Conservation (phyloP, 2,113 vertebrate species). For the Polypterus senegalus region DNA sequence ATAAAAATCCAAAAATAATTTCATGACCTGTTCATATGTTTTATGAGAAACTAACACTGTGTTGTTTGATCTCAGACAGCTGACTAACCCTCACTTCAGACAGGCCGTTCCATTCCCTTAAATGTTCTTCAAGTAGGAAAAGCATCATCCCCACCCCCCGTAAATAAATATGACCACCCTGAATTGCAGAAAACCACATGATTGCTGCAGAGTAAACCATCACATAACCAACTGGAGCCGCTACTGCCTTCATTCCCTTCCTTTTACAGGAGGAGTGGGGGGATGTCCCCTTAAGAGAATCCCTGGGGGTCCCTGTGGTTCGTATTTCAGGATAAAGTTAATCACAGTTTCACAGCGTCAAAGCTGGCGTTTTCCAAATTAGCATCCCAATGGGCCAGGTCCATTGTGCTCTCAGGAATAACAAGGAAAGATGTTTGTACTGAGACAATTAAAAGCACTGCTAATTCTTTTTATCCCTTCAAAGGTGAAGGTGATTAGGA, state of each 20-base stretch:
- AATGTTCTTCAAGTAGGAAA: too few species aligned
- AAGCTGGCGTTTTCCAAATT: constrained; percentile 31
- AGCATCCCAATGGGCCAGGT: constrained; percentile 48
- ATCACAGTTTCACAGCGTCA: constrained; percentile 24
- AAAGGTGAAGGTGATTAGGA: constrained; percentile 47
- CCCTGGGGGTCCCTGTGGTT: constrained; percentile 13
- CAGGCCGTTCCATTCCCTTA: too few species aligned
- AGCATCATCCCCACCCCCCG: too few species aligned
- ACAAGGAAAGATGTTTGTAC: constrained; percentile 3
- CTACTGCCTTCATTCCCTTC: background rate
- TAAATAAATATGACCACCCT: too few species aligned
- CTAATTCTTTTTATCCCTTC: constrained; percentile 53
- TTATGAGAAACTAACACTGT: too few species aligned
- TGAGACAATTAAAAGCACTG: constrained; percentile 42
- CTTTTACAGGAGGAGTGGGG: constrained; percentile 13
- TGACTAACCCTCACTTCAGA: too few species aligned
- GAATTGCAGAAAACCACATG: too few species aligned
- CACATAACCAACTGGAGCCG: background rate
- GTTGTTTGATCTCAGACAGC: too few species aligned
- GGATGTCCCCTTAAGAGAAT: constrained; percentile 25
- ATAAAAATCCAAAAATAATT: too few species aligned
- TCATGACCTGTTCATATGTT: too few species aligned
- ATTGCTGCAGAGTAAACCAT: background rate
- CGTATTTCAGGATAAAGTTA: constrained; percentile 27
- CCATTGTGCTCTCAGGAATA: constrained; percentile 27